Conservation (phyloP, 2,888 invertebrate genomes). For the Spilarctia lutea region DNA sequence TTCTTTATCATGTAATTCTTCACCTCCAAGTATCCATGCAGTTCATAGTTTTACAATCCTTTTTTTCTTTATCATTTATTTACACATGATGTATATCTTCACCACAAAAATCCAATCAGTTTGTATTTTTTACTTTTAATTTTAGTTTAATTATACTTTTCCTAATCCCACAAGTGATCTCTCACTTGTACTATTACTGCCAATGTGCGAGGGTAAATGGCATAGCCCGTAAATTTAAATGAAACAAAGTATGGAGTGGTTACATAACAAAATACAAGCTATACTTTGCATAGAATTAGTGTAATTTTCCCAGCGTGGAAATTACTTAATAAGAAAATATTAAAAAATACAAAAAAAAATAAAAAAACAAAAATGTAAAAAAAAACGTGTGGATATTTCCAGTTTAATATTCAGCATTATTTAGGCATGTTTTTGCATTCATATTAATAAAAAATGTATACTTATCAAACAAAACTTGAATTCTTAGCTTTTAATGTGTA, state of each 20-base stretch:
- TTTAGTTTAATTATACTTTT: slow-evolving; percentile 40
- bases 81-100: too few species aligned
- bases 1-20: slow-evolving; percentile 44
- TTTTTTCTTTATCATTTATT: neutral
- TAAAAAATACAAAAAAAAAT: slow-evolving; percentile 65
- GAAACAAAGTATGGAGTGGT: slow-evolving; percentile 86
- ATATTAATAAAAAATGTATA: slow-evolving; percentile 76
- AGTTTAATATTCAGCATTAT: slow-evolving; percentile 87
- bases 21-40: slow-evolving; percentile 27
- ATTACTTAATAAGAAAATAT: slow-evolving; percentile 79
- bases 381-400: slow-evolving; percentile 85
- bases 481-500: slow-evolving; percentile 83
- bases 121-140: neutral
- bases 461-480: slow-evolving; percentile 70
- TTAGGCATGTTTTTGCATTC: slow-evolving; percentile 84
- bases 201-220: slow-evolving; percentile 84
- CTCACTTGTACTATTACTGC: slow-evolving; percentile 80
- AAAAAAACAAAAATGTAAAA: slow-evolving; percentile 53
- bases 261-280: slow-evolving; percentile 90
- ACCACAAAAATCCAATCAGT: neutral
- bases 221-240: slow-evolving; percentile 85
- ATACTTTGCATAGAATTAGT: slow-evolving; percentile 97
- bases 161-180: slow-evolving; percentile 65
- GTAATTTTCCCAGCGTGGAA: slow-evolving; percentile 92
- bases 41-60: neutral